Base-by-base conservation (phyloP, 2,888 invertebrate genomes). In the Pyrrhia umbra region DNA sequence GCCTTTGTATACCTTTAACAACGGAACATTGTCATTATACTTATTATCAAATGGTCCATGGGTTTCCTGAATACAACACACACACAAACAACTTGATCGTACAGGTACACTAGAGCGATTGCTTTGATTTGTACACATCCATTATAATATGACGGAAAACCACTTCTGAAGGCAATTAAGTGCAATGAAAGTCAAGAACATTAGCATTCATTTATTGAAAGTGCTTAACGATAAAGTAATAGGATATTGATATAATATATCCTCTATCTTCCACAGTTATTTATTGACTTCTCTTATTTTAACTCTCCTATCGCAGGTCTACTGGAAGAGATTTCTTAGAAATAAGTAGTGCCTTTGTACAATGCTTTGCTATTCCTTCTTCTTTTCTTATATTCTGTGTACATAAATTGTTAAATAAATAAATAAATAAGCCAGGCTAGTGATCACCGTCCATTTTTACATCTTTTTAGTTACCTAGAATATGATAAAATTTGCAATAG, bases 11-110 rank as follows among this genome's bases (percentile, higher is more conserved):
- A 79, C 84, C 88, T 72, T 78, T 84, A 83, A 86, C 83, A 88
- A 90, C 91, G 91, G 92, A 92, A 92, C 88, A 90, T 88, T 84
- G 84, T 88, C 87, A 92, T 92, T 91, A 92, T 80, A 64, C 72
- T 71, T 71, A 83, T 84, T 88, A 88, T 87, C 86, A 88, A 86
- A 86, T 85, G 80, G 83, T 82, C 79, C 86, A 82, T 83, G 83
- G 81, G 77, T 74, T 77, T 79, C 79, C 64, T 81, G 77, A 74
- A 65, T 74, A 62, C 66, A 59, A 79, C 49, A 45, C 64, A 76
- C 66, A 76, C 68, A 76, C 61, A 59, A 39, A 30, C 56, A 66
- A 64, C 45, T n/a, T 23, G 49, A 50, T 57, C 39, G 51, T 55
- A 57, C n/a, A n/a, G 34, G 34, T 34, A 40, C 39, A 62, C 50